A percentile compares a stretch with the other conserved stretches of the same genome.
phyloP scores from a whole-genome alignment of 1,140 invertebrate genomes.

The Drosophila chauvacae region DNA sequence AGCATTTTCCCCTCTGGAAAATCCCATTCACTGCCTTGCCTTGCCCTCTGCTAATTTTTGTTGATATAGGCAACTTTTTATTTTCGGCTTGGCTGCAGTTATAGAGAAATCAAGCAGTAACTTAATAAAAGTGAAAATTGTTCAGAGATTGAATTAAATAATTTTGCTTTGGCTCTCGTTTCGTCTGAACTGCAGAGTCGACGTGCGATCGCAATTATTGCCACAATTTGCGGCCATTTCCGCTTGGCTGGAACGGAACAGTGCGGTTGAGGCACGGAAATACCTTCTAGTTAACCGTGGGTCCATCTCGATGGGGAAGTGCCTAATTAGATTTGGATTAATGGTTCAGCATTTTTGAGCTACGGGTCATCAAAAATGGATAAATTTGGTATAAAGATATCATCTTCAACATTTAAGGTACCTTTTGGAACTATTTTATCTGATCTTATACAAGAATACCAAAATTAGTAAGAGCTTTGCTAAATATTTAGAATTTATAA shows the following conservation, averaged over 20 bases:
- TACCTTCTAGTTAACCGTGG: conserved; percentile 42
- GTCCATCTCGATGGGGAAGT: background rate
- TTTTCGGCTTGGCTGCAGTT: conserved; percentile 32
- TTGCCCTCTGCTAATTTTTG: conserved; percentile 53
- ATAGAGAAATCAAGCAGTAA: conserved; percentile 28
- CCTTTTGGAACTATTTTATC: too few species aligned
- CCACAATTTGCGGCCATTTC: conserved; percentile 73
- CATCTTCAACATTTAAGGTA: too few species aligned
- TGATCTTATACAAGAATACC: background rate
- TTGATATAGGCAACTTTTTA: conserved; percentile 64
- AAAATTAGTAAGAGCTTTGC: background rate
- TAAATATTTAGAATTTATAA: background rate
- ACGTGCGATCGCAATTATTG: conserved; percentile 61
- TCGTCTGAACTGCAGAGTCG: conserved; percentile 20
- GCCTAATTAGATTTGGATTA: conserved; percentile 10
- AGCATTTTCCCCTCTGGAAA: conserved; percentile 39
- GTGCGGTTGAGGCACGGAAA: conserved; percentile 21
- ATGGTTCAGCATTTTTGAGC: background rate
- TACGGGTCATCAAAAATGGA: background rate
- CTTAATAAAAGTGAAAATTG: conserved; percentile 54
- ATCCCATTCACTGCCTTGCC: conserved; percentile 1
- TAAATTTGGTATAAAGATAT: background rate
- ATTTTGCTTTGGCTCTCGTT: conserved; percentile 25
- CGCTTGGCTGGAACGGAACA: conserved; percentile 42
- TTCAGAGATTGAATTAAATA: conserved; percentile 44